Base-by-base conservation (phyloP, 2,797 vertebrate species). In the Buphagus erythrorhynchus region DNA sequence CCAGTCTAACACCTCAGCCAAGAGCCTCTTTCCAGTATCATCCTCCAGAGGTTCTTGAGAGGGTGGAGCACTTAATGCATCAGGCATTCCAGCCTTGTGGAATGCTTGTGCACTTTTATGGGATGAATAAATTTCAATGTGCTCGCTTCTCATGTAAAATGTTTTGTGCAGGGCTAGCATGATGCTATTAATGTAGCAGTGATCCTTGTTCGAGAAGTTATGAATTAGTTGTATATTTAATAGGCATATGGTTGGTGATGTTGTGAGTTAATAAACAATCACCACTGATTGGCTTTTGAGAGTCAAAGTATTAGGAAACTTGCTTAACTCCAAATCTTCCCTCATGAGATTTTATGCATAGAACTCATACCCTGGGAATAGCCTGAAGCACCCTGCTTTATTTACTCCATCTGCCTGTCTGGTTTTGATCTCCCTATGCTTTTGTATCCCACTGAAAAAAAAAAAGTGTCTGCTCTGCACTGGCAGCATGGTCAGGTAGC, bases 221-320 rank as follows among this genome's bases (percentile, higher is more conserved):
- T 2, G 72, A 86, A 57, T 90, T 88, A 83, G 71, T 91, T 61
- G 29, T 89, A 24, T 73, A 31, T 93, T 95, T 95, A 95, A 93
- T 77, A 90, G 58, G 40, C 51, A 40, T 91, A 43, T 40, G 4
- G 55, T 86, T 96, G 84, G 57, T 40, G 76, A 68, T 83, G 36
- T 25, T 92, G 66, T 3, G 3, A 88, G 76, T 96, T 97, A 97
- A 94, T 96, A 89, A 93, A 88, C 68, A 88, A 63, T 78, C 45
- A 14, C 55, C 59, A 40, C 33, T 84, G 87, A 63, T 57, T 36
- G 29, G 24, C 83, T 94, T 96, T 96, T 45, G 79, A 80, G 72
- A 89, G 48, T 90, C 62, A 45, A 49, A 90, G 63, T 33, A 62
- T 40, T 91, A 81, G 67, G 91, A 85, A 72, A 73, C 62, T 91